A percentile compares a stretch with the other conserved stretches of the same genome.
These are phyloP conservation scores for Xiphophorus hellerii DNA, from an alignment of 2,113 vertebrate genomes.

Conservation along the genomic window DNA sequence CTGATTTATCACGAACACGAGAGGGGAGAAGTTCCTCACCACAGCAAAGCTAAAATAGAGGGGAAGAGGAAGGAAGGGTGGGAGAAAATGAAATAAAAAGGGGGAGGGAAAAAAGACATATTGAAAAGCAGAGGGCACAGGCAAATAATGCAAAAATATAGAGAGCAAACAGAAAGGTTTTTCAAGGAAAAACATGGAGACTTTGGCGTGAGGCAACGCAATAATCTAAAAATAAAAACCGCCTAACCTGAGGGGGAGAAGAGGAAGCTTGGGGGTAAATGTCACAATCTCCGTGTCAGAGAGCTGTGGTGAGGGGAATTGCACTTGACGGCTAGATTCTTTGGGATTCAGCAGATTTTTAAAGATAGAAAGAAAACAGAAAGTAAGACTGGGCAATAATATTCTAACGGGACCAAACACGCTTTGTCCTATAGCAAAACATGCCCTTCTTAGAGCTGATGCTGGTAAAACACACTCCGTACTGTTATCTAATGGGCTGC, in stretches of 20 bases:
- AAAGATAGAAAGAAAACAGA: slow-evolving; percentile 28
- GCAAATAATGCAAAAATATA: slow-evolving; percentile 80
- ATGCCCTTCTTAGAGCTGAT: slow-evolving; percentile 48
- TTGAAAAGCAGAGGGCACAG: slow-evolving; percentile 76
- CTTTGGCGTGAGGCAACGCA: slow-evolving; percentile 72
- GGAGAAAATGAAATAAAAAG: slow-evolving; percentile 72
- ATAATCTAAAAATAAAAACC: slow-evolving; percentile 80
- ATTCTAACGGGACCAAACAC: slow-evolving; percentile 37
- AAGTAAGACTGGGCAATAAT: slow-evolving; percentile 20
- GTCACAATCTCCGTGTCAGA: slow-evolving; percentile 69
- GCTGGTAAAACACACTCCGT: slow-evolving; percentile 13
- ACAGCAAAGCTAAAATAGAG: slow-evolving; percentile 74
- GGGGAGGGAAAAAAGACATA: slow-evolving; percentile 65
- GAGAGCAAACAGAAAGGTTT: slow-evolving; percentile 80
- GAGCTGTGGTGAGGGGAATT: slow-evolving; percentile 63
- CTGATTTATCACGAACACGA: slow-evolving; percentile 77
- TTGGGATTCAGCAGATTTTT: slow-evolving; percentile 74
- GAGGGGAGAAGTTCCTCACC: slow-evolving; percentile 84
- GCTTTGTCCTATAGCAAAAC: slow-evolving; percentile 45
- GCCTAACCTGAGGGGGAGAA: slow-evolving; percentile 56
- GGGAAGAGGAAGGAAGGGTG: slow-evolving; percentile 60
- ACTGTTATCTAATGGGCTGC: slow-evolving; percentile 12
- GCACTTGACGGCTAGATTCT: slow-evolving; percentile 71
- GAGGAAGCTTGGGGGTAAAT: slow-evolving; percentile 59
- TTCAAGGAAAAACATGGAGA: slow-evolving; percentile 74